Percentiles rank a stretch among this genome's conserved stretches.
Evolutionary conservation across 1,140 invertebrate genomes (phyloP).

Genomic region (Spodoptera frugiperda): DNA sequence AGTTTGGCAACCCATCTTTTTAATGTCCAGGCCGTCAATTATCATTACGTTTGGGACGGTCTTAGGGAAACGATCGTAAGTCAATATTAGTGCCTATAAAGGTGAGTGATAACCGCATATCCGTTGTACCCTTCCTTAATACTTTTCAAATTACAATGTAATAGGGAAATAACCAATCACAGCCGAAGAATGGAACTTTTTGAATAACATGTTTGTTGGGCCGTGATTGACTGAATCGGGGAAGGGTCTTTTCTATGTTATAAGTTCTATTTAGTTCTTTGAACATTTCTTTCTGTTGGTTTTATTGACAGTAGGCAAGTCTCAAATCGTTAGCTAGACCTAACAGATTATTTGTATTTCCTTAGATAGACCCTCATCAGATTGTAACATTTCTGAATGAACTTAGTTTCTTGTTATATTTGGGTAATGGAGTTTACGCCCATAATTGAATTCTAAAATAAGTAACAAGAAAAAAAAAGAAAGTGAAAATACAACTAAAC

Average conservation of each 20-base stretch:
- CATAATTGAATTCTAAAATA: too few species aligned
- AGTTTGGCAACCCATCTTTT: constrained; percentile 72
- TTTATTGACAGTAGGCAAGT: background rate
- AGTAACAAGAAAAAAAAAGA: too few species aligned
- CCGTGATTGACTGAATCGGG: too few species aligned
- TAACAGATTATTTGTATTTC: too few species aligned
- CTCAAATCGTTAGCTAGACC: background rate
- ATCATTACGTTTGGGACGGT: constrained; percentile 72
- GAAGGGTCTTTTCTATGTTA: background rate
- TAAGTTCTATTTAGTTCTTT: background rate
- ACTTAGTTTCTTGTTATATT: too few species aligned
- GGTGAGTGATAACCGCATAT: constrained; percentile 74
- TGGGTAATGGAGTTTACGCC: too few species aligned
- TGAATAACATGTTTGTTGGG: constrained; percentile 38
- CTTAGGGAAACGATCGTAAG: constrained; percentile 64
- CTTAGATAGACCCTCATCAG: too few species aligned
- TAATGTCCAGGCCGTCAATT: constrained; percentile 71
- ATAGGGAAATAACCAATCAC: constrained; percentile 52
- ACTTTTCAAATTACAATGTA: constrained; percentile 52
- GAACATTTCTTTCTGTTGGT: background rate
- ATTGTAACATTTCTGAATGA: too few species aligned
- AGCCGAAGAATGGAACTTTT: constrained; percentile 8
- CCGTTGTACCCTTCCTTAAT: constrained; percentile 53
- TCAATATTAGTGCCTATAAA: constrained; percentile 81
- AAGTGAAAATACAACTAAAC: too few species aligned